phyloP scores from a whole-genome alignment of 2,113 vertebrate species.

The Pogonocichla stellata region DNA sequence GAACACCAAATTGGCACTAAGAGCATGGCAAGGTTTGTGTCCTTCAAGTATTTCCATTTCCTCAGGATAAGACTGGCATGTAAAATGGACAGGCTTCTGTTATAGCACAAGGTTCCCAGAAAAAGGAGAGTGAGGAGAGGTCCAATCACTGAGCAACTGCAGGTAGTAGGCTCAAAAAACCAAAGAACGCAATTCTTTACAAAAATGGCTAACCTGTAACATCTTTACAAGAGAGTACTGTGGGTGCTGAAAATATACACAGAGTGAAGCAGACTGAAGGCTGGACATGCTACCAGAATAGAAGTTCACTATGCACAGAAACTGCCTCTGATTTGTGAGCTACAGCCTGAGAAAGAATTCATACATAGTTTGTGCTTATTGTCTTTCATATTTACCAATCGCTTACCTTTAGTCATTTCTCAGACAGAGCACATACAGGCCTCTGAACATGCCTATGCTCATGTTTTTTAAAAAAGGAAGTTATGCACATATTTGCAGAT shows the following conservation, averaged over 20 bases:
- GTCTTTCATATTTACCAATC: neutral
- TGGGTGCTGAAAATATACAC: neutral
- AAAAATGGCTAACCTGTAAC: neutral
- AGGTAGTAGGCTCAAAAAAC: neutral
- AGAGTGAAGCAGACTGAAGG: neutral
- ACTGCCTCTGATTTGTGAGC: neutral
- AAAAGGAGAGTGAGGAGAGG: neutral
- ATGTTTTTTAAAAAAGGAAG: neutral
- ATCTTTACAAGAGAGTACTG: neutral
- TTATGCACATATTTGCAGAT: neutral
- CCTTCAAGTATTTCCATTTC: neutral
- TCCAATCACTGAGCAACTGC: neutral
- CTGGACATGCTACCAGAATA: neutral
- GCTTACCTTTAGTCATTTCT: neutral
- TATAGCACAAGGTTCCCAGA: neutral
- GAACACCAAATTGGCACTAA: neutral
- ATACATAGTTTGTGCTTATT: neutral
- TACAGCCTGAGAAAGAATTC: neutral
- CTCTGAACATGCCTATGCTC: neutral
- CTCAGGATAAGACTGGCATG: neutral
- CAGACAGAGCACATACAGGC: neutral
- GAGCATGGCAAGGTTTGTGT: neutral
- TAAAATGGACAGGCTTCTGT: neutral
- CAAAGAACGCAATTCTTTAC: neutral
- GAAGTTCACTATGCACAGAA: neutral